phyloP scores from a whole-genome alignment of 2,113 vertebrate genomes.

The Hymenochirus boettgeri region DNA sequence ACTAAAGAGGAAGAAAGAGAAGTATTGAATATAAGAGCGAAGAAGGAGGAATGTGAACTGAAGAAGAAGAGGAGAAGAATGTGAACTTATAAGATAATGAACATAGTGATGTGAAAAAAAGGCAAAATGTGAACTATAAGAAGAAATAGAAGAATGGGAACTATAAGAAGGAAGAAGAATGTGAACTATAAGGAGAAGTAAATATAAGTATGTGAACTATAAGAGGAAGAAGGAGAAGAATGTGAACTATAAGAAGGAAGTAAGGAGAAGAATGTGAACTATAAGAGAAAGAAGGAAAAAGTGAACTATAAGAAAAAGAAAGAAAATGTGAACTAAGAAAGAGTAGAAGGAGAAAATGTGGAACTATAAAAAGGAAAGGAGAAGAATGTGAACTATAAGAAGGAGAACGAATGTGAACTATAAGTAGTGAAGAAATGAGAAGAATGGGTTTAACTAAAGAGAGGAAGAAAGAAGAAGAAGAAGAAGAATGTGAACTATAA shows the following conservation, averaged over 20 bases:
- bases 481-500: too few species aligned
- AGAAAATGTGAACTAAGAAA: neutral
- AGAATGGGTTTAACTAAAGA: neutral
- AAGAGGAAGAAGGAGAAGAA: neutral
- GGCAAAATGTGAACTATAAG: too few species aligned
- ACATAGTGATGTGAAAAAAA: too few species aligned
- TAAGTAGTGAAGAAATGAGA: neutral
- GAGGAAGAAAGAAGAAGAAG: neutral
- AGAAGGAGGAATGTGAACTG: too few species aligned
- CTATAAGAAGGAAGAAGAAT: too few species aligned
- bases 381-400: too few species aligned
- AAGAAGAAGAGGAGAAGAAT: too few species aligned
- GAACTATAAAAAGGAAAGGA: neutral
- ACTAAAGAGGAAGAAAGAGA: too few species aligned
- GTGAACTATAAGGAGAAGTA: neutral
- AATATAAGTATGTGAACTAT: neutral
- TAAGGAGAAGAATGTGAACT: too few species aligned
- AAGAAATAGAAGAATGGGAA: constrained; percentile 16
- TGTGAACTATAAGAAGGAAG: neutral
- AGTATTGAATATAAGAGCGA: too few species aligned
- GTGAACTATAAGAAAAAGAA: too few species aligned
- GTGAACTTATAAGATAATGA: too few species aligned
- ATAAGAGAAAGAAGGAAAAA: neutral
- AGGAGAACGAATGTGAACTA: neutral
- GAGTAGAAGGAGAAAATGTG: neutral